A percentile compares a stretch with the other conserved stretches of the same genome.
Evolutionary conservation across 2,113 vertebrate species (phyloP).

Genomic region (Asarcornis scutulata): DNA sequence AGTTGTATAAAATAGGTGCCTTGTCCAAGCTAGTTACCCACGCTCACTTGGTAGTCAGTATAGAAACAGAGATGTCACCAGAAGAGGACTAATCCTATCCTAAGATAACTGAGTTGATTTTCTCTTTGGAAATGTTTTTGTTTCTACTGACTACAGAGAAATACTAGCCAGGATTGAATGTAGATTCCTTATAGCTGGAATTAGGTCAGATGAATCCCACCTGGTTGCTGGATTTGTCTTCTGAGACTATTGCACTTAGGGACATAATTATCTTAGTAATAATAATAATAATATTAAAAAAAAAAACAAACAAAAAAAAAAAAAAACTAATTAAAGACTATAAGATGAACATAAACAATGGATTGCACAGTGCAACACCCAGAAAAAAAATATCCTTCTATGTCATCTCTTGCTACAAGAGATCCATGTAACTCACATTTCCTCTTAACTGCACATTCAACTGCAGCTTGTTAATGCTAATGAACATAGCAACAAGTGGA

Average conservation of each 20-base stretch:
- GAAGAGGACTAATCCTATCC: not conserved
- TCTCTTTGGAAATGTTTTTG: not conserved
- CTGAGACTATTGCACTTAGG: not conserved
- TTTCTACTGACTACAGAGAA: not conserved
- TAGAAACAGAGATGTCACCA: not conserved
- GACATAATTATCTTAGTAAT: slow-evolving; percentile 32
- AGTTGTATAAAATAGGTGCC: not conserved
- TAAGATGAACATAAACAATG: not conserved
- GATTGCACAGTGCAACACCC: not conserved
- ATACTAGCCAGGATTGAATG: not conserved
- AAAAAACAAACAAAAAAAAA: not conserved
- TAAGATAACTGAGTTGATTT: not conserved
- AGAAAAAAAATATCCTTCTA: not conserved
- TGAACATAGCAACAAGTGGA: not conserved
- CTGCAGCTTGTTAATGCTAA: not conserved
- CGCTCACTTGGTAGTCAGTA: not conserved
- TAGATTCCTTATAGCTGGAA: not conserved
- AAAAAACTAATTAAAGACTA: slow-evolving; percentile 27
- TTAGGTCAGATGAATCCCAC: slow-evolving; percentile 35
- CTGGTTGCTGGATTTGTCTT: not conserved
- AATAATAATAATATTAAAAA: not conserved
- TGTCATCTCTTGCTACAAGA: not conserved
- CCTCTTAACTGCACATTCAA: not conserved
- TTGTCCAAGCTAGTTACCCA: not conserved
- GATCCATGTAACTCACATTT: not conserved